Conservation (phyloP, 2,888 invertebrate genomes). For the Diloba caeruleocephala region DNA sequence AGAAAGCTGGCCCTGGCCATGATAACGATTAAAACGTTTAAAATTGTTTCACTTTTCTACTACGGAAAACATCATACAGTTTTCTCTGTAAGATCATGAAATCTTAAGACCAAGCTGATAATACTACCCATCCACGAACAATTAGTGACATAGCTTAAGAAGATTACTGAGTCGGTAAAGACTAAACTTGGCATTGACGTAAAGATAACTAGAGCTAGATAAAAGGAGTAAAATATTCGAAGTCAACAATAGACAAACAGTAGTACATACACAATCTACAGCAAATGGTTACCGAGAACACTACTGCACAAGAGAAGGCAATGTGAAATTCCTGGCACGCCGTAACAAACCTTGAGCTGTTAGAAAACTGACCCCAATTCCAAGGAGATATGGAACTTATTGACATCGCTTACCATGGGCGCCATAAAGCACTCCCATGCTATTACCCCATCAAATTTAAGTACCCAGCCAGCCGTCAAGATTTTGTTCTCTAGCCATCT, state of each 20-base stretch:
- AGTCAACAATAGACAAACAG: conserved; percentile 12
- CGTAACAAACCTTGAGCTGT: conserved; percentile 37
- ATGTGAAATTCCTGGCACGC: conserved; percentile 40
- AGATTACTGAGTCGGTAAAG: neutral
- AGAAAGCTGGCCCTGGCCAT: no score
- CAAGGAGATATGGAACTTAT: conserved; percentile 70
- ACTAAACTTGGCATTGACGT: neutral
- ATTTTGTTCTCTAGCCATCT: conserved; percentile 45
- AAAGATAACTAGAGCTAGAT: conserved; percentile 10
- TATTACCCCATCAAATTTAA: conserved; percentile 71
- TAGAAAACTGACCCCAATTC: conserved; percentile 70
- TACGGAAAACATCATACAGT: neutral
- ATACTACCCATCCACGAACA: neutral
- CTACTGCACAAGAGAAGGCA: conserved; percentile 23
- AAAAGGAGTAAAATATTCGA: conserved; percentile 1
- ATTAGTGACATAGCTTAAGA: neutral
- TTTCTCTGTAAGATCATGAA: neutral
- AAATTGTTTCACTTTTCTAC: no score
- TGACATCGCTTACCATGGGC: conserved; percentile 55
- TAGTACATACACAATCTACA: conserved; percentile 2
- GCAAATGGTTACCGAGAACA: conserved; percentile 8
- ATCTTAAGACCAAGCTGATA: neutral
- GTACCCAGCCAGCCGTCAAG: conserved; percentile 59
- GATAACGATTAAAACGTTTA: no score
- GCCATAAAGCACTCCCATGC: conserved; percentile 69